Conservation (phyloP, 2,888 invertebrate genomes). For the Dorcus hopei region DNA sequence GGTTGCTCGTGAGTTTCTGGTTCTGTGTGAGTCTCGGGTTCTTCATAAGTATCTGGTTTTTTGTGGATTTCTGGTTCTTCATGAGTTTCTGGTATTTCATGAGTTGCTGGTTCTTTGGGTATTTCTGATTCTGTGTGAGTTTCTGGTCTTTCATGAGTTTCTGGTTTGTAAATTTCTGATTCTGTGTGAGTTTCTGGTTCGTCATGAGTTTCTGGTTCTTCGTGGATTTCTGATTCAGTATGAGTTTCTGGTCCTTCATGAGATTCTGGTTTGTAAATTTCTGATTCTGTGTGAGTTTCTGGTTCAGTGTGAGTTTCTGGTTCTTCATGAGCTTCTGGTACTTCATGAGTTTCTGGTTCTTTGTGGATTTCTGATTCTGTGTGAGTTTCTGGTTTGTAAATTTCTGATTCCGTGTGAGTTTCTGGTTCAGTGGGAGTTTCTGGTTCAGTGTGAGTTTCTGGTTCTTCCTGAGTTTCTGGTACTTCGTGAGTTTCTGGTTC, state of each 20-base stretch:
- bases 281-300: no score
- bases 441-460: not conserved
- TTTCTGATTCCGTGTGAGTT: not conserved
- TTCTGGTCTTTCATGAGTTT: not conserved
- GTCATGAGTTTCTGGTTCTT: no score
- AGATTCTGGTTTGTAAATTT: no score
- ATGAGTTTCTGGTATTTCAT: not conserved
- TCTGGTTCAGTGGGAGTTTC: constrained; percentile 1
- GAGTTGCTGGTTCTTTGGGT: not conserved
- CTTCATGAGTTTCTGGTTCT: no score
- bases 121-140: not conserved
- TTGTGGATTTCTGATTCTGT: no score
- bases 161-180: not conserved
- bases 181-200: not conserved
- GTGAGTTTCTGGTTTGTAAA: not conserved
- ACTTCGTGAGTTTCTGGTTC: constrained; percentile 18
- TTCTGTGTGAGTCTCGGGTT: not conserved
- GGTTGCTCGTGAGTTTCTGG: not conserved
- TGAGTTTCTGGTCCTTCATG: no score
- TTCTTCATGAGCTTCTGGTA: no score
- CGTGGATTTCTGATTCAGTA: no score
- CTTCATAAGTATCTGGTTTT: not conserved
- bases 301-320: no score
- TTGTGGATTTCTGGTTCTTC: not conserved
- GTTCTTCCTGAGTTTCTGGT: not conserved